Conservation (phyloP, 1,140 invertebrate species). For the Drosophila persimilis region DNA sequence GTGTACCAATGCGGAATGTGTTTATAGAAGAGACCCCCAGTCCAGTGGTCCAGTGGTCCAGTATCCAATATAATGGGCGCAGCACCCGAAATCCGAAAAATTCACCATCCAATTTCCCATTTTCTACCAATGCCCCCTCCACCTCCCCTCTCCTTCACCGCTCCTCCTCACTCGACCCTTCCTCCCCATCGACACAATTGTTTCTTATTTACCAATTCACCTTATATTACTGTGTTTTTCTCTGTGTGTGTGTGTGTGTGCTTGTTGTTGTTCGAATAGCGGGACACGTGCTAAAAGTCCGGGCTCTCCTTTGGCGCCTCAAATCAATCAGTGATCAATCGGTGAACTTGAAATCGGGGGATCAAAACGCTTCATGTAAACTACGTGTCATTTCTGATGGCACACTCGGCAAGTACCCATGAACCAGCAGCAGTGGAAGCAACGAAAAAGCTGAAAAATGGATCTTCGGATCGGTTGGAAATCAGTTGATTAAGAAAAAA, state of each 20-base stretch:
- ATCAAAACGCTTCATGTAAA: slow-evolving; percentile 2
- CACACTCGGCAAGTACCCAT: slow-evolving; percentile 8
- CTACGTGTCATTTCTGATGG: slow-evolving; percentile 17
- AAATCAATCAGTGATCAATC: slow-evolving; percentile 9
- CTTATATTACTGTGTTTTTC: slow-evolving; percentile 1
- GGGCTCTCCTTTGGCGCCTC: neutral
- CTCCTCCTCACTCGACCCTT: neutral
- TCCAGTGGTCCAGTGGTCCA: slow-evolving; percentile 12
- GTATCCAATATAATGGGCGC: no score
- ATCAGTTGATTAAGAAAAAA: slow-evolving; percentile 24
- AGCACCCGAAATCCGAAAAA: slow-evolving; percentile 7
- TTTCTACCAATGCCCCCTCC: neutral
- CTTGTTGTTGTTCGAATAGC: slow-evolving; percentile 12
- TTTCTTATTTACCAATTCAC: slow-evolving; percentile 22
- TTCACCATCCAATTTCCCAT: neutral
- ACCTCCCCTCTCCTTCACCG: neutral
- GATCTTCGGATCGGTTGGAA: neutral
- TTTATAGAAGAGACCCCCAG: slow-evolving; percentile 59
- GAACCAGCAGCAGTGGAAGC: slow-evolving; percentile 15
- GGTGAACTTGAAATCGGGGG: neutral
- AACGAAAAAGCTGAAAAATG: slow-evolving; percentile 27
- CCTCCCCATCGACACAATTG: neutral
- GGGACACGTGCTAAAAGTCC: slow-evolving; percentile 8
- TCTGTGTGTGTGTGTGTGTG: no score
- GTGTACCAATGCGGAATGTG: slow-evolving; percentile 65